phyloP scores from a whole-genome alignment of 2,888 invertebrate genomes.

The Andricus curvator region DNA sequence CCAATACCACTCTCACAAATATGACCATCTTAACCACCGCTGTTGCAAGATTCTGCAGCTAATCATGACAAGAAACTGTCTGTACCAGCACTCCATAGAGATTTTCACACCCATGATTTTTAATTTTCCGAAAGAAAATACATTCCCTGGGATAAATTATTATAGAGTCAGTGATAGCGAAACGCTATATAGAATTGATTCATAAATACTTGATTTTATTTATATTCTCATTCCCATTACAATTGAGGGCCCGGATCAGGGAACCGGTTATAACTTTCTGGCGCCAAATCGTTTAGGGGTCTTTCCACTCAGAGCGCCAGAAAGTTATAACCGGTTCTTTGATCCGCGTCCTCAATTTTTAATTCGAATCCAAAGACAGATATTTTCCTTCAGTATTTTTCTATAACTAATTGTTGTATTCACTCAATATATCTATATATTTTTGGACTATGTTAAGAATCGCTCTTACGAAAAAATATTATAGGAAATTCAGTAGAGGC shows the following conservation, averaged over 20 bases:
- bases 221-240: neutral
- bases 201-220: neutral
- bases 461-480: too few species aligned
- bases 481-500: too few species aligned
- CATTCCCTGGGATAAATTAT: neutral
- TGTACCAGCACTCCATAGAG: conserved; percentile 18
- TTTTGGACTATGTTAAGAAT: neutral
- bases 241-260: neutral
- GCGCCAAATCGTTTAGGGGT: too few species aligned
- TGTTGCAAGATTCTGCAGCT: conserved; percentile 27
- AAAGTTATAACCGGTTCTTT: too few species aligned
- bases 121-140: conserved; percentile 12
- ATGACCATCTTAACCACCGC: neutral
- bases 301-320: too few species aligned
- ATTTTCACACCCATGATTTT: conserved; percentile 20
- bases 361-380: neutral
- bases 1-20: conserved; percentile 15
- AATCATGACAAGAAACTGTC: neutral
- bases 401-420: neutral
- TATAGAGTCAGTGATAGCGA: conserved; percentile 21
- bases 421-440: neutral
- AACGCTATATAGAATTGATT: neutral
- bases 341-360: neutral
- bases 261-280: too few species aligned
- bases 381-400: neutral